Evolutionary conservation across 2,888 invertebrate genomes (phyloP).

Genomic region (Microctonus aethiopoides): DNA sequence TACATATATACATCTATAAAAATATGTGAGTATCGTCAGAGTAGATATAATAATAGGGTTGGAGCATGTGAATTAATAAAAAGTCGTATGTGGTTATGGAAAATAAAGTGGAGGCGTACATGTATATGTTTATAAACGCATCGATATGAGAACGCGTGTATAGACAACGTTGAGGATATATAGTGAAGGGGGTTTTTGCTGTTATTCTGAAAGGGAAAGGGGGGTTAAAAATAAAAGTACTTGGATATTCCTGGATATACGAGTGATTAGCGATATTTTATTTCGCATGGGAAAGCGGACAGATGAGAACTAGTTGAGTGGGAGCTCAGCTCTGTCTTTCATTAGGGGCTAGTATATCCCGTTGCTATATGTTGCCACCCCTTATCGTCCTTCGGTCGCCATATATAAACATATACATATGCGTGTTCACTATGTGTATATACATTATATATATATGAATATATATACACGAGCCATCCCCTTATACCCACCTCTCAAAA

Average conservation of each 20-base stretch:
- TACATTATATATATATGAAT: constrained; percentile 29
- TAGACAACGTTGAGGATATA: not conserved
- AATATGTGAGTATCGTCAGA: constrained; percentile 6
- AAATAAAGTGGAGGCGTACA: constrained; percentile 28
- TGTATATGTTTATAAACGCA: not conserved
- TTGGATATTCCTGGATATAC: constrained; percentile 59
- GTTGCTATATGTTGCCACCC: constrained; percentile 41
- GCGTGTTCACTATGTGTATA: constrained; percentile 1
- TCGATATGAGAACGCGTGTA: constrained; percentile 11
- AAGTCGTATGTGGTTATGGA: constrained; percentile 42
- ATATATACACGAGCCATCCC: constrained; percentile 28
- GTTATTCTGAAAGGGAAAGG: not conserved
- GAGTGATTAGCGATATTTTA: constrained; percentile 68
- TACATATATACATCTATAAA: not conserved
- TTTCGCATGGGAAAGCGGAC: constrained; percentile 68
- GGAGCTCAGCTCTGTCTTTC: constrained; percentile 64
- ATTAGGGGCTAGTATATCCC: constrained; percentile 50
- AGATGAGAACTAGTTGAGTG: constrained; percentile 67
- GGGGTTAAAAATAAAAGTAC: constrained; percentile 41
- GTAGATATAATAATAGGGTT: constrained; percentile 28
- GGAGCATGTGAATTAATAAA: constrained; percentile 48
- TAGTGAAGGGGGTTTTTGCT: constrained; percentile 1
- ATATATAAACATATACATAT: not conserved
- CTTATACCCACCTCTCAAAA: constrained; percentile 35
- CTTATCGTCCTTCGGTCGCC: constrained; percentile 32